phyloP scores from a whole-genome alignment of 1,140 invertebrate genomes.

The Mycetomoellerius zeteki region DNA sequence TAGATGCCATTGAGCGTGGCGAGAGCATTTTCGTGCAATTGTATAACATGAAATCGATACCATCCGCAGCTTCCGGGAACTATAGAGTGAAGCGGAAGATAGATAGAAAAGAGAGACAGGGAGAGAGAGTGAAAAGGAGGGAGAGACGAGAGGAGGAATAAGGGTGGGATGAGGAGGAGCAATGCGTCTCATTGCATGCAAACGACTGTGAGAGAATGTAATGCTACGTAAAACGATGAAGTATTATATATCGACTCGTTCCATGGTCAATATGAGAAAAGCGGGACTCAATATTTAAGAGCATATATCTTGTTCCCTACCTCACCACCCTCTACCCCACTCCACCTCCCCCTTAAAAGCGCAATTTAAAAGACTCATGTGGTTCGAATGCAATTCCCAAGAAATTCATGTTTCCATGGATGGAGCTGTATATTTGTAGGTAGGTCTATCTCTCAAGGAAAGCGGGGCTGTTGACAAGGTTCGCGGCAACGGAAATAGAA shows the following conservation, averaged over 20 bases:
- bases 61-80: conserved; percentile 74
- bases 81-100: conserved; percentile 58
- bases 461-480: conserved; percentile 12
- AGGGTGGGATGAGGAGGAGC: conserved; percentile 21
- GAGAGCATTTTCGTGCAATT: conserved; percentile 58
- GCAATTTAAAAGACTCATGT: conserved; percentile 33
- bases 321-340: not conserved
- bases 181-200: conserved; percentile 22
- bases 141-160: conserved; percentile 40
- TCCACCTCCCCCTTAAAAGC: not conserved
- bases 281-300: conserved; percentile 40
- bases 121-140: not conserved
- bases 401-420: conserved; percentile 19
- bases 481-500: conserved; percentile 42
- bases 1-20: conserved; percentile 54
- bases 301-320: not conserved
- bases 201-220: conserved; percentile 37
- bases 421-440: conserved; percentile 26
- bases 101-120: conserved; percentile 3
- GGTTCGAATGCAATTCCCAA: conserved; percentile 14
- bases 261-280: conserved; percentile 33
- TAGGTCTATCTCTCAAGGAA: conserved; percentile 3
- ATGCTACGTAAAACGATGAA: conserved; percentile 38
- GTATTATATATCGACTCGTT: conserved; percentile 63
- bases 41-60: conserved; percentile 72